Evolutionary conservation across 1,140 invertebrate species (phyloP), one percentile per base, ranked within the genome.

Genomic region (Glossosoma conforme): DNA sequence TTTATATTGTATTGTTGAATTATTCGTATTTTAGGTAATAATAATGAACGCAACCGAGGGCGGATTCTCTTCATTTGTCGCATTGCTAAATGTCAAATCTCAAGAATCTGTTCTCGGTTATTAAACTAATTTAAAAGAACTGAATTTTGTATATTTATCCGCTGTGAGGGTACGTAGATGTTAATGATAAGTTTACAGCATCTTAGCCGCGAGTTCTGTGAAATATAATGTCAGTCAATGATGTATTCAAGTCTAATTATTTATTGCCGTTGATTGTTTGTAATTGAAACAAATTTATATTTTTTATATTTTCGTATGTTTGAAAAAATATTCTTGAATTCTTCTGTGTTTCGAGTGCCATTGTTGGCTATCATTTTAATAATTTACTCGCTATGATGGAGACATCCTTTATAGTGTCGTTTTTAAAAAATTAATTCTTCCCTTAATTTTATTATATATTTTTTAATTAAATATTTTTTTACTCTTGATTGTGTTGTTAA

Each of bases 91-190:
- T 36, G 33, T 20, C n/a, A 20, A 25, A 20, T 35, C 51, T 67
- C 65, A 63, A 62, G 62, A 65, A 64, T 63, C 65, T 72, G 68
- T 69, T 67, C 67, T 70, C 69, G 67, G 68, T 70, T 69, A 69
- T 71, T 69, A 70, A 70, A 72, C 70, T 66, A 67, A 72, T 69
- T 68, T 72, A 73, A 74, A 74, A 58, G 72, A 75, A 75, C 72
- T 75, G 72, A 75, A 71, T 72, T 72, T 71, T 73, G 67, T 73
- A 73, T 72, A 70, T 66, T 67, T 69, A 69, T 69, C 72, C 68
- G 70, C 60, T 66, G 70, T 70, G 70, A 73, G 69, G 69, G 69
- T 74, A 72, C 67, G 65, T 72, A 70, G 68, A 64, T 55, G 53
- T 68, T 69, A 69, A 45, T 44, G 41, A 38, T 51, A 51, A 37